Base-by-base conservation (phyloP, 2,888 invertebrate genomes). In the Plagodis dolabraria region DNA sequence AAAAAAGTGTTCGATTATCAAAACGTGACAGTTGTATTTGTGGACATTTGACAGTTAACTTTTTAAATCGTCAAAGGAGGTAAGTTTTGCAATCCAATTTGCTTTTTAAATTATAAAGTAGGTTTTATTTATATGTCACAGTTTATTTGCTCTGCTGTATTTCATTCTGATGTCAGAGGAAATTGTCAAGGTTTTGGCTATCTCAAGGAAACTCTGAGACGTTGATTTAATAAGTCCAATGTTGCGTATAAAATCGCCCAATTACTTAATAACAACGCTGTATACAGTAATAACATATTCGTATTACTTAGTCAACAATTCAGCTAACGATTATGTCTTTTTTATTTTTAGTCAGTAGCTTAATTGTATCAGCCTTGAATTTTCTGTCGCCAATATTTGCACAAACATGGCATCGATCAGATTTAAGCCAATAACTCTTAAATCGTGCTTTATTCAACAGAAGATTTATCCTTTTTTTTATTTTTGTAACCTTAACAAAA, bases 361-460 rank as follows among this genome's bases (percentile, higher is more conserved):
- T 76, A 81, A 83, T 80, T 82, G 75, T 77, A 74, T 80, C 82
- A 83, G 64, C 86, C 86, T 86, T 84, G 85, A 76, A 50, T 10
- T 33, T 22, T 73, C 35, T 77, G 83, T 82, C 83, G 82, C 84
- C 75, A 83, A 85, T 85, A 80, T 85, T 85, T 82, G 82, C 82
- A 79, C 75, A 83, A 83, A 79, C 75, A 62, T 48, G 57, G 74
- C 63, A 74, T 70, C 68, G 71, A 76, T 79, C 72, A 73, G 75
- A 73, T 71, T 71, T 75, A 68, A 60, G 72, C 70, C 74, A 77
- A 77, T 82, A 83, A 83, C 74, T 65, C 63, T 69, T 55, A 67
- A 63, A 57, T 54, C 51, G 59, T 53, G 63, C 47, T 8, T 9
- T 38, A 7, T 38, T 8, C 5, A 38, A 5, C 9, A 38, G 9